A percentile compares a stretch with the other conserved stretches of the same genome.
Conservation (phyloP, 2,888 invertebrate species). For the Cylloceria caligata region DNA sequence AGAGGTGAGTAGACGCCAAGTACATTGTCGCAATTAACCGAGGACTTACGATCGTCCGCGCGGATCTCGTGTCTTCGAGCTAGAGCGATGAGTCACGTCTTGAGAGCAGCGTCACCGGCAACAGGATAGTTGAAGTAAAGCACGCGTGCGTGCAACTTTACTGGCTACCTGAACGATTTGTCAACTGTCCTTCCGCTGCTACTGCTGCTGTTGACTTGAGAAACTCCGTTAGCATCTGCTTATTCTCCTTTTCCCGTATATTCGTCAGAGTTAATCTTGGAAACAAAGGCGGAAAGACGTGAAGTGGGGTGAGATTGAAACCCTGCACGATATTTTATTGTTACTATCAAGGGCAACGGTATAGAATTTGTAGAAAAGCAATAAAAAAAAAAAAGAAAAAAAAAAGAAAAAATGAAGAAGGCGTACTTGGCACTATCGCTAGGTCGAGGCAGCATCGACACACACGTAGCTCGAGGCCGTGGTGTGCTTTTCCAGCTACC, state of each 20-base stretch:
- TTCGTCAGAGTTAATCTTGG: slow-evolving; percentile 11
- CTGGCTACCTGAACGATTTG: slow-evolving; percentile 69
- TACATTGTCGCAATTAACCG: slow-evolving; percentile 77
- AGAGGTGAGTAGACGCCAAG: slow-evolving; percentile 62
- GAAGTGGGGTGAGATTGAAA: slow-evolving; percentile 45
- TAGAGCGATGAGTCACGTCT: slow-evolving; percentile 73
- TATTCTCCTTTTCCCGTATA: neutral
- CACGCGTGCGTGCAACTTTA: slow-evolving; percentile 43
- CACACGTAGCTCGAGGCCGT: slow-evolving; percentile 27
- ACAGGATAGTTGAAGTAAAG: slow-evolving; percentile 49
- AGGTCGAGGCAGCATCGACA: slow-evolving; percentile 20
- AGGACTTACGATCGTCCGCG: slow-evolving; percentile 71
- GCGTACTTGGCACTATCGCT: slow-evolving; percentile 68
- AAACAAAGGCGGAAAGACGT: slow-evolving; percentile 21
- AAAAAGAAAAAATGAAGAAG: slow-evolving; percentile 58
- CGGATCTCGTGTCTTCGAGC: slow-evolving; percentile 59
- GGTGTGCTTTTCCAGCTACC: slow-evolving; percentile 17
- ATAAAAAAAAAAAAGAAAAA: neutral
- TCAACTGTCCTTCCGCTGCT: slow-evolving; percentile 50
- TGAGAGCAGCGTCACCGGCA: slow-evolving; percentile 22
- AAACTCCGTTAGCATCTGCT: slow-evolving; percentile 3
- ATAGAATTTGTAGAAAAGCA: slow-evolving; percentile 48
- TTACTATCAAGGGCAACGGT: slow-evolving; percentile 72
- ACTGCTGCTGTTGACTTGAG: slow-evolving; percentile 29
- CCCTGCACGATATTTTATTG: slow-evolving; percentile 67